Evolutionary conservation across 2,797 vertebrate genomes (phyloP).

Genomic region (Neosilurus mollespiculum): DNA sequence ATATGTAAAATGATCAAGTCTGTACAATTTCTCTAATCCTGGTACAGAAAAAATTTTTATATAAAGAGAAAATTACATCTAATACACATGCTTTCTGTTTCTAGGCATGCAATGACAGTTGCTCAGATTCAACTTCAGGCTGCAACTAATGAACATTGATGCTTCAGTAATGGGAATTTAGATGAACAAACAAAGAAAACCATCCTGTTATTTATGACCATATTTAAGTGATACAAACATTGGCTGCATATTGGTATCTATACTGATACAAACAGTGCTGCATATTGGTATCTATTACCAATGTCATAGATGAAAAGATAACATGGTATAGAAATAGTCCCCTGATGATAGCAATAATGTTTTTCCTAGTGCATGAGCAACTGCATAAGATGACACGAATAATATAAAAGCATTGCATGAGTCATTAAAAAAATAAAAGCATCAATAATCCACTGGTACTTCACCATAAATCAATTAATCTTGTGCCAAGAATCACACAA

Average conservation of each 20-base stretch:
- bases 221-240: background rate
- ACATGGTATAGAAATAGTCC: background rate
- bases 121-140: background rate
- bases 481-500: background rate
- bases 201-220: background rate
- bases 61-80: background rate
- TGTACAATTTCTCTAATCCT: background rate
- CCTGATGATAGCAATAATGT: background rate
- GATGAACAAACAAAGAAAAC: background rate
- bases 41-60: background rate
- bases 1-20: background rate
- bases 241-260: no score
- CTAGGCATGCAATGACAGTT: slow-evolving; percentile 4
- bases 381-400: background rate
- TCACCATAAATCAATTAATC: background rate
- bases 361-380: no score
- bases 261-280: no score
- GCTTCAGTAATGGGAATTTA: background rate
- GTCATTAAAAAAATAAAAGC: background rate
- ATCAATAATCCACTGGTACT: background rate
- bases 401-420: background rate
- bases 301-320: no score
- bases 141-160: background rate
- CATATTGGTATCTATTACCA: no score
- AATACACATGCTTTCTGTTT: background rate